phyloP scores from a whole-genome alignment of 2,797 vertebrate species.

The Centropyge bicolor region DNA sequence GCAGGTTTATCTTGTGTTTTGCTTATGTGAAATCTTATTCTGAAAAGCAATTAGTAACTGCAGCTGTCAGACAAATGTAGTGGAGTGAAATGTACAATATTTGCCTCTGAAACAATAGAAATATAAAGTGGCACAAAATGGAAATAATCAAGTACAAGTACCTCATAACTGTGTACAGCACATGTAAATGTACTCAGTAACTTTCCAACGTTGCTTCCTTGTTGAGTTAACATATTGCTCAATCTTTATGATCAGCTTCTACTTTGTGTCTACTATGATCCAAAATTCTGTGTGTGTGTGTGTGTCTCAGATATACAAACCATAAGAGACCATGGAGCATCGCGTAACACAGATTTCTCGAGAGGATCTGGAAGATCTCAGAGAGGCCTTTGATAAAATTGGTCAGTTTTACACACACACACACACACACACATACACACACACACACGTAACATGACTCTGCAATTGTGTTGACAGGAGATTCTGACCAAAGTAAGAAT shows the following conservation, averaged over 20 bases:
- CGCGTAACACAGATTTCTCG: constrained; percentile 92
- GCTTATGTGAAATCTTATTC: not conserved
- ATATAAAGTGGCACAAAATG: not conserved
- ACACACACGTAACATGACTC: not conserved
- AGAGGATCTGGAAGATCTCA: constrained; percentile 94
- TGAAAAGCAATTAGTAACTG: not conserved
- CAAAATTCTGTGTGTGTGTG: not conserved
- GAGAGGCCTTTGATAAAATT: constrained; percentile 95
- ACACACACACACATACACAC: not conserved
- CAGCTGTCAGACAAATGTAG: not conserved
- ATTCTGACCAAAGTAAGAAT: constrained; percentile 17
- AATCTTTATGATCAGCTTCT: not conserved
- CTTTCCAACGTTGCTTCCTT: not conserved
- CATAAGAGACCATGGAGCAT: constrained; percentile 87
- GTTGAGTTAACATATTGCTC: not conserved
- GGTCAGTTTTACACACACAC: constrained; percentile 81
- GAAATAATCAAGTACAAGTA: too few relatives aligned
- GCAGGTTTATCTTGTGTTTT: not conserved
- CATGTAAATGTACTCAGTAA: too few relatives aligned
- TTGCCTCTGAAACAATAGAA: not conserved
- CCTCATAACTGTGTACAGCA: not conserved
- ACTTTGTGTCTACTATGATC: constrained; percentile 1
- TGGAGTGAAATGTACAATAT: not conserved
- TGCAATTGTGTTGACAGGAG: not conserved
- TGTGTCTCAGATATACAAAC: constrained; percentile 49